Conservation (phyloP, 2,888 invertebrate genomes). For the Coleophora flavipennella region DNA sequence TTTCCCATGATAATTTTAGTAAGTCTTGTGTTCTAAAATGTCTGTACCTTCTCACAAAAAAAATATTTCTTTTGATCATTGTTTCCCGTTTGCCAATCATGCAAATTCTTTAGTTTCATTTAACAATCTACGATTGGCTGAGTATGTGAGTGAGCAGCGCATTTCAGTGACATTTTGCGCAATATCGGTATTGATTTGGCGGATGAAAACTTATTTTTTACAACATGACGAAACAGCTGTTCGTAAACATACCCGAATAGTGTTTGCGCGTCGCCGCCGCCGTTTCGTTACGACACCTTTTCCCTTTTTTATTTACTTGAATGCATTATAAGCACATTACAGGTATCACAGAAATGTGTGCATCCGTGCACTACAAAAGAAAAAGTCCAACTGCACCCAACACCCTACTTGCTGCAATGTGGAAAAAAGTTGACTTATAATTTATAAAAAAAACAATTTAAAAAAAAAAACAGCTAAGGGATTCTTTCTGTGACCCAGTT, state of each 20-base stretch:
- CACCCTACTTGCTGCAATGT: too few species aligned
- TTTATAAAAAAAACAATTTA: too few species aligned
- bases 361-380: too few species aligned
- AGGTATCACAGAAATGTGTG: slow-evolving; percentile 3
- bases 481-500: too few species aligned
- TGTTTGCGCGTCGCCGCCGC: slow-evolving; percentile 9
- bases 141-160: slow-evolving; percentile 39
- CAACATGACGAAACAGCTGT: slow-evolving; percentile 66
- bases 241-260: slow-evolving; percentile 30
- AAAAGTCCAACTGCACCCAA: too few species aligned
- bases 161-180: slow-evolving; percentile 68
- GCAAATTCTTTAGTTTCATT: slow-evolving; percentile 38
- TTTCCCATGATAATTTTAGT: slow-evolving; percentile 6
- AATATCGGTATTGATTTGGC: slow-evolving; percentile 66
- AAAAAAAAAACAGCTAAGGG: too few species aligned
- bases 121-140: slow-evolving; percentile 29
- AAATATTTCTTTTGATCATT: slow-evolving; percentile 45
- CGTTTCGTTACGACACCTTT: slow-evolving; percentile 19
- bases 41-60: slow-evolving; percentile 15
- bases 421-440: too few species aligned
- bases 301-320: slow-evolving; percentile 5
- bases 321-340: slow-evolving; percentile 1
- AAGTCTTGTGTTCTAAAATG: slow-evolving; percentile 3
- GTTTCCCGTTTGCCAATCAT: slow-evolving; percentile 44
- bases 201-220: slow-evolving; percentile 56